Percentiles rank a stretch among this genome's conserved stretches.
phyloP scores from a whole-genome alignment of 2,888 invertebrate species.

The Stictocephala bisonia region DNA sequence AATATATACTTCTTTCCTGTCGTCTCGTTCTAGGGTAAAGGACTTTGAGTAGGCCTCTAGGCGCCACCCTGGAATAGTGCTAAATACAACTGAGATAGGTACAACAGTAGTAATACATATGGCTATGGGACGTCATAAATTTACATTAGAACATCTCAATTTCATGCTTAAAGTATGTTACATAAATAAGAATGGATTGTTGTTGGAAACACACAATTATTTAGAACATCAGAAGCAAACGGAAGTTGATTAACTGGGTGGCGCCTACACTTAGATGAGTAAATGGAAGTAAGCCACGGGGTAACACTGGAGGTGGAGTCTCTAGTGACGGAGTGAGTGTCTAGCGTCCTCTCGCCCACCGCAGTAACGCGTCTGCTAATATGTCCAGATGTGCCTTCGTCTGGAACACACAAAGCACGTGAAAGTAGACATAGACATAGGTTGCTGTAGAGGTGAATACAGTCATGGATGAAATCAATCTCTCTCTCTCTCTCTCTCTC shows the following conservation, averaged over 20 bases:
- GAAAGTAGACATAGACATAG: too few species aligned
- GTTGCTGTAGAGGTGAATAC: constrained; percentile 83
- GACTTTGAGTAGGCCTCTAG: constrained; percentile 39
- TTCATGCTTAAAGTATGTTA: constrained; percentile 33
- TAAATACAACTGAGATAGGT: constrained; percentile 36
- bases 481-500: too few species aligned
- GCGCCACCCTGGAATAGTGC: constrained; percentile 34
- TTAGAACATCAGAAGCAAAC: constrained; percentile 35
- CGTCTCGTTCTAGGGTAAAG: constrained; percentile 39
- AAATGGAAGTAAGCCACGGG: constrained; percentile 36
- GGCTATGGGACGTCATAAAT: constrained; percentile 22
- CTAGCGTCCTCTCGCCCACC: constrained; percentile 96
- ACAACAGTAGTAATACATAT: constrained; percentile 19
- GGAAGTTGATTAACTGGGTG: constrained; percentile 23
- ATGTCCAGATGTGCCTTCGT: constrained; percentile 96
- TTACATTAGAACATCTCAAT: constrained; percentile 18
- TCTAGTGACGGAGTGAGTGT: constrained; percentile 32
- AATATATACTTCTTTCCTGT: constrained; percentile 46
- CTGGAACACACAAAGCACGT: constrained; percentile 77
- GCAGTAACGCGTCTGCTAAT: constrained; percentile 90
- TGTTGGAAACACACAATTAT: constrained; percentile 31
- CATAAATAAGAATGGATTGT: constrained; percentile 12
- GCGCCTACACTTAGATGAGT: constrained; percentile 30
- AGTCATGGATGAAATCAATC: constrained; percentile 95
- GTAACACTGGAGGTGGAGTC: constrained; percentile 37